Percentiles rank a stretch among this genome's conserved stretches.
Conservation (phyloP, 2,113 vertebrate species). For the Corythornis cristatus region DNA sequence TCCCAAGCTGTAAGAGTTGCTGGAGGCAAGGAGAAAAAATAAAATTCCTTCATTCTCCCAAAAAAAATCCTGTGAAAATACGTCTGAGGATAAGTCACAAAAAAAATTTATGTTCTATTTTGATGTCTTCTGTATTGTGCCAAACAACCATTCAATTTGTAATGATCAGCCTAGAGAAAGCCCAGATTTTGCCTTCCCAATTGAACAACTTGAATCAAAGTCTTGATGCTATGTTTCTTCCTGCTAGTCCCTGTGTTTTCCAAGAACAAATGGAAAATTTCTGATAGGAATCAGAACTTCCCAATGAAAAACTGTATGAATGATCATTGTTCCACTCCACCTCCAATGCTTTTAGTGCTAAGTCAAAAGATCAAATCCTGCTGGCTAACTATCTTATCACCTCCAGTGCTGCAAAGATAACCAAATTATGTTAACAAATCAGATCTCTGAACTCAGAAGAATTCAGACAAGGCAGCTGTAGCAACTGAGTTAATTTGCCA, state of each 20-base stretch:
- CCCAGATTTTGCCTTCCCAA: neutral
- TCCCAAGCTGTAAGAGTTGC: neutral
- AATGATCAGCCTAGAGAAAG: neutral
- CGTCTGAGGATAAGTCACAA: neutral
- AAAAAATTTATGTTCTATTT: neutral
- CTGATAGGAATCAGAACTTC: neutral
- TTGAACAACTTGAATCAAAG: neutral
- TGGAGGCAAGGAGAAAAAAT: neutral
- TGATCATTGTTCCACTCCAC: neutral
- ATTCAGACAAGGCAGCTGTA: neutral
- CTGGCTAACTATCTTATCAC: neutral
- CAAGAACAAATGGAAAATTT: neutral
- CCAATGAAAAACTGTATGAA: neutral
- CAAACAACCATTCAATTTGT: neutral
- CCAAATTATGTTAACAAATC: neutral
- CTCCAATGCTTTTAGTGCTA: neutral
- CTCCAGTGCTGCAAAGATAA: neutral
- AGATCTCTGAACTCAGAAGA: neutral
- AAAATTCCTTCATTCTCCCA: neutral
- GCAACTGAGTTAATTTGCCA: neutral
- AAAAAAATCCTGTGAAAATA: neutral
- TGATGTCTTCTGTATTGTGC: neutral
- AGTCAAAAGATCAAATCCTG: neutral
- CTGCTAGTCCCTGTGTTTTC: neutral
- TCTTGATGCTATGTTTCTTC: neutral